Evolutionary conservation across 2,797 vertebrate species (phyloP), one percentile per base, ranked within the genome.

Genomic region (Moxostoma hubbsi): DNA sequence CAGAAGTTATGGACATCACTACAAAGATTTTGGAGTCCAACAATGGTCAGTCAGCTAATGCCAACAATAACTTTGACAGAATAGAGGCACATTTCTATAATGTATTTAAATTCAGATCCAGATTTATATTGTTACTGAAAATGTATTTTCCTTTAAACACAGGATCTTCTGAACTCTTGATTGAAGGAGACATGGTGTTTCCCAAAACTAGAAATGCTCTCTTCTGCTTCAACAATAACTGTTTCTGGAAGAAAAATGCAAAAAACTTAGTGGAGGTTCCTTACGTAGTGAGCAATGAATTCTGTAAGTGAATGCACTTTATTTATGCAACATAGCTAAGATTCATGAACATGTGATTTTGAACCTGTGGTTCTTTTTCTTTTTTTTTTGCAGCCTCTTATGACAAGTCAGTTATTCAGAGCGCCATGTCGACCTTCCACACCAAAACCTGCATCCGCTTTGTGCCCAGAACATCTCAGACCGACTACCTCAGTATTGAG

Each of bases 131-230:
- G n/a, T 11, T 43, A 11, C 18, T 54, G 46, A 2, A 46, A 72
- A 11, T 5, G 1, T n/a, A 2, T 43, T 43, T 47, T 54, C 73
- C 7, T 73, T 57, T n/a, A 7, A n/a, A 45, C 66, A 4, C 67
- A 83, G 80, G n/a, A 62, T 86, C 82, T 72, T 81, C 47, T 49
- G 64, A 82, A 77, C 13, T 76, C 65, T 58, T 86, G 80, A 8
- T 83, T 65, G 85, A 86, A 57, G 85, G 80, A 70, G 82, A 86
- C 79, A 12, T 86, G 51, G 6, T 85, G 4, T n/a, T 83, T 13
- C 76, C 79, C 6, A 77, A 24, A 71, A 85, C 47, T 66, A 81
- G 82, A 50, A 86, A 83, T 45, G 74, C 82, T 66, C 63, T 73
- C 62, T 36, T 49, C 11, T 86, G 85, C 65, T 11, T 47, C 7